Percentiles rank a stretch among this genome's conserved stretches.
Evolutionary conservation across 2,797 vertebrate genomes (phyloP).

Genomic region (Eutrigla gurnardus): DNA sequence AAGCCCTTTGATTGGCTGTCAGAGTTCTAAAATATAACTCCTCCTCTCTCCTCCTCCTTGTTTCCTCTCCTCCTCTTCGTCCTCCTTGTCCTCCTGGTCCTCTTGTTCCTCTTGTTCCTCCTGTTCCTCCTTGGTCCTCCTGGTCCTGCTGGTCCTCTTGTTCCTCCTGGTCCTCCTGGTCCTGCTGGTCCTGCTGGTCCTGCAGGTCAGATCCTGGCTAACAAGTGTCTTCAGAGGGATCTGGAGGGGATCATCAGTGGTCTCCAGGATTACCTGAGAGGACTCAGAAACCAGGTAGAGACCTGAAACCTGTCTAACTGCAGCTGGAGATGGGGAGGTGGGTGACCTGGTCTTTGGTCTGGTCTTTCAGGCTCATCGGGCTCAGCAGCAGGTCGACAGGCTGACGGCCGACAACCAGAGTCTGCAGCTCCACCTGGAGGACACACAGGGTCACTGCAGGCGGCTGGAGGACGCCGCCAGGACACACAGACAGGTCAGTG

Average conservation of each 20-base stretch:
- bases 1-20: conserved; percentile 20
- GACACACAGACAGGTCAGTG: conserved; percentile 77
- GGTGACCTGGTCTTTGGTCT: too few relatives aligned
- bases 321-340: too few relatives aligned
- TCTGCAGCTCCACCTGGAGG: conserved; percentile 83
- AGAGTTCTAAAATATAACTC: neutral
- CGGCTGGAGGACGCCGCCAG: conserved; percentile 83
- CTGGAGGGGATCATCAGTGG: conserved; percentile 90
- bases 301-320: too few relatives aligned
- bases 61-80: too few relatives aligned
- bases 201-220: conserved; percentile 92
- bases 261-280: conserved; percentile 90
- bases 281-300: conserved; percentile 80
- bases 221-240: conserved; percentile 91
- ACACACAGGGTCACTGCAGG: conserved; percentile 84
- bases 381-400: conserved; percentile 82
- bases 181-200: neutral
- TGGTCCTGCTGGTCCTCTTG: neutral
- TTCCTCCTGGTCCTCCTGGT: too few relatives aligned
- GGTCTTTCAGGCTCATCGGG: conserved; percentile 78
- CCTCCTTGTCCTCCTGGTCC: neutral
- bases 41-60: neutral
- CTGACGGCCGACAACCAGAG: conserved; percentile 86
- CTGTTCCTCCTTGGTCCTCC: too few relatives aligned
- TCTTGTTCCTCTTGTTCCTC: accelerated